Conservation (phyloP, 2,797 vertebrate genomes). For the Melanogrammus aeglefinus region DNA sequence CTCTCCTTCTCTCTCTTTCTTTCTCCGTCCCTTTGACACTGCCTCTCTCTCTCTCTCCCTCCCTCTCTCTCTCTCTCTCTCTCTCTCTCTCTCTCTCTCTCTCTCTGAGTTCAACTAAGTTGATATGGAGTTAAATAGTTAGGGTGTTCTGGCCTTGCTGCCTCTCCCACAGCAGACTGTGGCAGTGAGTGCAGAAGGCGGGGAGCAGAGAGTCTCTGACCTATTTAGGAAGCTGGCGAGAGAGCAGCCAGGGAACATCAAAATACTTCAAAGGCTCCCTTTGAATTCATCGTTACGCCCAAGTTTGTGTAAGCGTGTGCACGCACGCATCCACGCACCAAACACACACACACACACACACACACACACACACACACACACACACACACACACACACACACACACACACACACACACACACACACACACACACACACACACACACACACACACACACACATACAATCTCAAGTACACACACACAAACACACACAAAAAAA, state of each 20-base stretch:
- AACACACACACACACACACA: constrained; percentile 11
- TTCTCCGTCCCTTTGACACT: not conserved
- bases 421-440: constrained; percentile 37
- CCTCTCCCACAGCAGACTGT: constrained; percentile 57
- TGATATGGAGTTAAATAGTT: constrained; percentile 46
- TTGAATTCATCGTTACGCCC: constrained; percentile 73
- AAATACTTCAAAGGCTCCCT: constrained; percentile 79
- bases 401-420: constrained; percentile 1
- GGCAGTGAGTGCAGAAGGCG: constrained; percentile 59
- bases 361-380: constrained; percentile 4
- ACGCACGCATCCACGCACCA: constrained; percentile 4
- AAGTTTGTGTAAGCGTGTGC: constrained; percentile 57
- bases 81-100: not conserved
- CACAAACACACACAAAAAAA: constrained; percentile 31
- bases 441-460: constrained; percentile 49
- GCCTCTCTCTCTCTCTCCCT: too few species aligned
- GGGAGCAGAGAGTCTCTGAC: constrained; percentile 72
- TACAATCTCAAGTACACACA: constrained; percentile 45
- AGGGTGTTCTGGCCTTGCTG: constrained; percentile 54
- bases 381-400: not conserved
- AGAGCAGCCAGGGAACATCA: constrained; percentile 77
- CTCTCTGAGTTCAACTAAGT: constrained; percentile 35
- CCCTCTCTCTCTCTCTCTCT: too few species aligned
- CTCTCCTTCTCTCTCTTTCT: too few species aligned
- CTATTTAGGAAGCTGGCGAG: constrained; percentile 80